Percentiles rank a stretch among this genome's conserved stretches.
phyloP scores from a whole-genome alignment of 1,140 invertebrate species.

The Dreissena rostriformis region DNA sequence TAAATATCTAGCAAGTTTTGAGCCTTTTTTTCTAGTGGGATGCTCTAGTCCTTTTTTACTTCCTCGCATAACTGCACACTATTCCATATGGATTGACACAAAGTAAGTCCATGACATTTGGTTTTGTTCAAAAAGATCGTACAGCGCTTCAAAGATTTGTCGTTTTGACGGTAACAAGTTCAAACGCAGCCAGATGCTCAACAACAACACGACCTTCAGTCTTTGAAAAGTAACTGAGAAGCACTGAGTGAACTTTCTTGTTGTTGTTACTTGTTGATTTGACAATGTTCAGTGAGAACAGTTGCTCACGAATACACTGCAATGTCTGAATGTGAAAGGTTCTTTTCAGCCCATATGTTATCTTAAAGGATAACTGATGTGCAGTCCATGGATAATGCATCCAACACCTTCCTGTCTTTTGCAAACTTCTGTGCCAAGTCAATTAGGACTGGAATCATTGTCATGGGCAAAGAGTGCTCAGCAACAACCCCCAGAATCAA shows the following conservation, averaged over 20 bases:
- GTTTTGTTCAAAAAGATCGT: slow-evolving; percentile 13
- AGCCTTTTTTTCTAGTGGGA: slow-evolving; percentile 38
- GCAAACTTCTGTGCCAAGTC: background rate
- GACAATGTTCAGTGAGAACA: slow-evolving; percentile 19
- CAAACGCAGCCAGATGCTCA: slow-evolving; percentile 31
- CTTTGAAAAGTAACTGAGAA: slow-evolving; percentile 24
- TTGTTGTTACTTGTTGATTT: slow-evolving; percentile 12
- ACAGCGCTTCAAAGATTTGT: slow-evolving; percentile 14
- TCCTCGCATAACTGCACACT: slow-evolving; percentile 59
- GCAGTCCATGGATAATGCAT: background rate
- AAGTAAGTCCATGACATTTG: slow-evolving; percentile 56
- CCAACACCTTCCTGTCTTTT: background rate
- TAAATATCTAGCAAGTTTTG: slow-evolving; percentile 61
- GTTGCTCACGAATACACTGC: background rate
- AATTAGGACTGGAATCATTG: background rate
- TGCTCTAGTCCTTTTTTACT: slow-evolving; percentile 57
- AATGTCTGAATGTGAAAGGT: background rate
- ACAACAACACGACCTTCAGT: slow-evolving; percentile 14
- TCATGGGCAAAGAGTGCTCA: slow-evolving; percentile 6
- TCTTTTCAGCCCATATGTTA: slow-evolving; percentile 6
- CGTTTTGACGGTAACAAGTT: slow-evolving; percentile 12
- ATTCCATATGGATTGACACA: slow-evolving; percentile 58
- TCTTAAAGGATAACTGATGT: background rate
- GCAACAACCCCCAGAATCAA: slow-evolving; percentile 15
- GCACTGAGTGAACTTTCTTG: slow-evolving; percentile 26